A percentile compares a stretch with the other conserved stretches of the same genome.
These are phyloP conservation scores for Amphipyra berbera DNA, from an alignment of 2,888 invertebrate species.

Conservation along the genomic window DNA sequence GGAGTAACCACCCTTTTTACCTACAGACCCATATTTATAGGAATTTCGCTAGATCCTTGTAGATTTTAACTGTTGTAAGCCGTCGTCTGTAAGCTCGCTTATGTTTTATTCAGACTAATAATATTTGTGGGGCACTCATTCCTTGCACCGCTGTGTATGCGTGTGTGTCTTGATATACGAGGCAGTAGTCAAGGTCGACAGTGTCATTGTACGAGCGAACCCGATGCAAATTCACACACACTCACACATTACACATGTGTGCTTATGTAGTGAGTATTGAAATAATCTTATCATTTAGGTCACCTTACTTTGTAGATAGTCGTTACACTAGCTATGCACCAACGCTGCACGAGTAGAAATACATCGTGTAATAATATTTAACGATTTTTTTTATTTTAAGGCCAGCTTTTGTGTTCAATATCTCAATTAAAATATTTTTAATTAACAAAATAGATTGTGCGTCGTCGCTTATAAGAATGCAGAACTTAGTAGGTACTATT, in stretches of 20 bases:
- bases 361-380: slow-evolving; percentile 1
- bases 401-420: slow-evolving; percentile 10
- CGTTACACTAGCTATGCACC: slow-evolving; percentile 66
- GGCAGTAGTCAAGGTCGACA: slow-evolving; percentile 88
- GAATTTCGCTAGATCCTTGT: not conserved
- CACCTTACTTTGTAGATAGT: slow-evolving; percentile 89
- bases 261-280: slow-evolving; percentile 77
- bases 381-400: slow-evolving; percentile 6
- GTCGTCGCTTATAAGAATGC: slow-evolving; percentile 15
- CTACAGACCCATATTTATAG: too few species aligned
- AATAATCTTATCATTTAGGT: slow-evolving; percentile 90
- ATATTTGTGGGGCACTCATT: slow-evolving; percentile 78
- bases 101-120: slow-evolving; percentile 66
- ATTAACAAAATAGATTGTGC: slow-evolving; percentile 1
- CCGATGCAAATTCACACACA: slow-evolving; percentile 79
- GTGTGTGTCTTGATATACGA: slow-evolving; percentile 77
- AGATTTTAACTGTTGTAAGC: not conserved
- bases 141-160: slow-evolving; percentile 62
- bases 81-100: slow-evolving; percentile 22
- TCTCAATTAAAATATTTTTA: slow-evolving; percentile 3
- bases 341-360: slow-evolving; percentile 23
- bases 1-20: too few species aligned
- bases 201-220: slow-evolving; percentile 88
- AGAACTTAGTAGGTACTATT: slow-evolving; percentile 13
- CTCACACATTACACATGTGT: slow-evolving; percentile 60